phyloP scores from a whole-genome alignment of 2,113 vertebrate genomes.

The Halichoerus grypus region DNA sequence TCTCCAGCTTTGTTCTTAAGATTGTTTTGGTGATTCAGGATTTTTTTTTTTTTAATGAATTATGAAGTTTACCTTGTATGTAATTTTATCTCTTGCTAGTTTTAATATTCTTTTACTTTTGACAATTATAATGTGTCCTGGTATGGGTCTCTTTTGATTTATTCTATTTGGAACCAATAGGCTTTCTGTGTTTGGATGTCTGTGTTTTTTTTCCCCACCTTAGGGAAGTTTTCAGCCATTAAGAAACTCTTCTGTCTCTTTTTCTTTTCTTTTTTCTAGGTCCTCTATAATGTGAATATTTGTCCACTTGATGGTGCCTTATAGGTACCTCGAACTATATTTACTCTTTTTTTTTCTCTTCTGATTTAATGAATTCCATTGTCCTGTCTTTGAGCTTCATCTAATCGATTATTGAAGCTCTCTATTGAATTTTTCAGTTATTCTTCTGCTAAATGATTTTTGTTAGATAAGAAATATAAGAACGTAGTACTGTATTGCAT shows the following conservation, averaged over 20 bases:
- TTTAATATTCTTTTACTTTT: background rate
- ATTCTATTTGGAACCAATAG: background rate
- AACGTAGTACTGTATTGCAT: background rate
- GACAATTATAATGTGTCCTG: background rate
- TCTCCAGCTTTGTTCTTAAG: background rate
- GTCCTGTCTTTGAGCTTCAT: background rate
- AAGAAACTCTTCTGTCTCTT: background rate
- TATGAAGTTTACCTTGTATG: background rate
- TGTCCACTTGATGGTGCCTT: background rate
- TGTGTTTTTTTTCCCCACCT: background rate
- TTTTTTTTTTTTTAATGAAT: background rate
- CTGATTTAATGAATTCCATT: background rate
- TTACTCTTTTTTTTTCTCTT: background rate
- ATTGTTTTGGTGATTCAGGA: background rate
- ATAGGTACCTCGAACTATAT: background rate
- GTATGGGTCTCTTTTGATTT: background rate
- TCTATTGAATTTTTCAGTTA: background rate
- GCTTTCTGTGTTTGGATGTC: background rate
- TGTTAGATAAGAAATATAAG: background rate
- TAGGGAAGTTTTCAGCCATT: background rate
- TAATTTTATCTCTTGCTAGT: background rate
- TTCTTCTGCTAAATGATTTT: background rate
- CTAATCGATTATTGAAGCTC: background rate
- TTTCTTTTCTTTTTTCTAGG: background rate
- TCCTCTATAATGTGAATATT: background rate